Percentiles rank a stretch among this genome's conserved stretches.
Evolutionary conservation across 2,797 vertebrate species (phyloP).

Genomic region (Sylvia borin): DNA sequence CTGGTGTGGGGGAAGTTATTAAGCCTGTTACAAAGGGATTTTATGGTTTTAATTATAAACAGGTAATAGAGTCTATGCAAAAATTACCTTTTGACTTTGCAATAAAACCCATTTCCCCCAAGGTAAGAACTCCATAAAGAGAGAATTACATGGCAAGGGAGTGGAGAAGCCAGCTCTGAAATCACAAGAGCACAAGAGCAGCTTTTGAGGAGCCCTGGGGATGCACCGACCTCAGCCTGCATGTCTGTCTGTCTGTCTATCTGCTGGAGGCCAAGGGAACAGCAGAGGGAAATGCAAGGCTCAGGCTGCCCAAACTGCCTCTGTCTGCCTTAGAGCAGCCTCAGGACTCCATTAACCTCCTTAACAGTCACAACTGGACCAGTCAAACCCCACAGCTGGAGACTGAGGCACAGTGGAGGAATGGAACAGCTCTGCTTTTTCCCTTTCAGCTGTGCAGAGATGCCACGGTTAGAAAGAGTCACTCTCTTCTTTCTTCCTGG

Average conservation of each 20-base stretch:
- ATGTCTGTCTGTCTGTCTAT: not conserved
- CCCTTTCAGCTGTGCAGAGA: not conserved
- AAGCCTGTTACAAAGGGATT: constrained; percentile 55
- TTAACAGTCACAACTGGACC: rapidly evolving
- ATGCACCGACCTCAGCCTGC: not conserved
- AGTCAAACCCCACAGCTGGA: not conserved
- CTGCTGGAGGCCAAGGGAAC: not conserved
- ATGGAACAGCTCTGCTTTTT: not conserved
- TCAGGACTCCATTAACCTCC: not conserved
- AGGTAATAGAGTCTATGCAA: constrained; percentile 62
- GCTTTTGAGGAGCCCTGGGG: not conserved
- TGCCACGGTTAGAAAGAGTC: not conserved
- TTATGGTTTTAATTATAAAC: constrained; percentile 76
- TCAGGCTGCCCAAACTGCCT: not conserved
- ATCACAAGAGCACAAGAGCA: not conserved
- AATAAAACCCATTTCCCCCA: constrained; percentile 46
- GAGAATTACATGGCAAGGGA: not conserved
- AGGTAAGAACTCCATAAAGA: constrained; percentile 18
- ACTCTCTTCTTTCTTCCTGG: not conserved
- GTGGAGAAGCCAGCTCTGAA: not conserved
- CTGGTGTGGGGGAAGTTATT: constrained; percentile 56
- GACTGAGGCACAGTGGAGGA: not conserved
- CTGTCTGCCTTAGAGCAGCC: not conserved
- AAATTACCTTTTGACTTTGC: constrained; percentile 65
- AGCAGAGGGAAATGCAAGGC: not conserved